phyloP scores from a whole-genome alignment of 2,888 invertebrate species.

The Aleiodes leptofemur region DNA sequence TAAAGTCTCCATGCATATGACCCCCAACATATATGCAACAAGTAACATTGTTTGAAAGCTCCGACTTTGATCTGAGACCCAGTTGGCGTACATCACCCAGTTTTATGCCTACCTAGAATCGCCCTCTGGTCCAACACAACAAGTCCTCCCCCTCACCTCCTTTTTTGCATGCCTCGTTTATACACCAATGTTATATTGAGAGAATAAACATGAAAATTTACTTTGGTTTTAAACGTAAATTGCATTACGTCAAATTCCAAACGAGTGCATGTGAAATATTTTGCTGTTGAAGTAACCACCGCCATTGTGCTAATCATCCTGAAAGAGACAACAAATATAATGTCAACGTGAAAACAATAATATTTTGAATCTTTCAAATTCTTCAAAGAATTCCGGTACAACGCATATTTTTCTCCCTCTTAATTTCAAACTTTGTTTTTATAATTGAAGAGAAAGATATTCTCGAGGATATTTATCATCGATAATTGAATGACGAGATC shows the following conservation, averaged over 20 bases:
- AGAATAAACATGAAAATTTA: conserved; percentile 37
- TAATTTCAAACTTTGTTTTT: no score
- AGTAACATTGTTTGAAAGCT: conserved; percentile 74
- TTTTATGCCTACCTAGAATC: conserved; percentile 70
- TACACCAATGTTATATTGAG: conserved; percentile 23
- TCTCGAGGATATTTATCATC: no score
- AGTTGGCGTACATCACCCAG: conserved; percentile 69
- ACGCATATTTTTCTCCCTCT: no score
- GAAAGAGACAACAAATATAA: no score
- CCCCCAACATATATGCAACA: conserved; percentile 48
- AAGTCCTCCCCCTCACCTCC: conserved; percentile 26
- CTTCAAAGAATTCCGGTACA: no score
- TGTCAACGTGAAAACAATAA: no score
- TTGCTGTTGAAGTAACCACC: conserved; percentile 17
- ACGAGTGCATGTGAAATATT: conserved; percentile 34
- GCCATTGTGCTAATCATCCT: conserved; percentile 5
- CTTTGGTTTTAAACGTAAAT: conserved; percentile 33
- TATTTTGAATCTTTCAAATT: no score
- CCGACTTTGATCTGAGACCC: conserved; percentile 72
- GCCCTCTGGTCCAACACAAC: conserved; percentile 48
- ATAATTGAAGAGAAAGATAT: no score
- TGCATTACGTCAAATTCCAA: conserved; percentile 25
- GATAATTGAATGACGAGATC: no score
- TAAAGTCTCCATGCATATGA: conserved; percentile 31
- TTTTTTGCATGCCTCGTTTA: conserved; percentile 29